Base-by-base conservation (phyloP, 2,113 vertebrate genomes). In the Sturnira hondurensis region DNA sequence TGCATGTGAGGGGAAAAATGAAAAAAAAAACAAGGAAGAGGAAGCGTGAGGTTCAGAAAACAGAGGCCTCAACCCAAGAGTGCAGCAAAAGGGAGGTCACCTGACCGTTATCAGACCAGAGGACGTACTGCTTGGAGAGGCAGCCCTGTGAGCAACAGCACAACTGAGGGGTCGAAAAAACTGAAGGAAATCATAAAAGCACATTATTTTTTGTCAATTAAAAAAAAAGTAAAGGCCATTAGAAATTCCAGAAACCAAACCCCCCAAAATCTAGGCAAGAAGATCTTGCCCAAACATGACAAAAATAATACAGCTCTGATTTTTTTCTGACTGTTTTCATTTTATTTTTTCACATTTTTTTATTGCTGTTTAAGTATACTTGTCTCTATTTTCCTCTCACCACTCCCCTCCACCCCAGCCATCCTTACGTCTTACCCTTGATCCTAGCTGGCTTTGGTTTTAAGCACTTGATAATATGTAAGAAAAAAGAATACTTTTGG, bases 401-500 rank as follows among this genome's bases (percentile, higher is more conserved):
- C 20, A 56, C 54, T 56, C 7, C 54, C 20, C 54, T 9, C 54
- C 54, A 56, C 7, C 54, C 54, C 54, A 56, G 54, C 54, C 54
- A 56, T 8, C 54, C 54, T 20, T 16, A 56, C 54, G 22, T 56
- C 54, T 20, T 9, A 56, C 54, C 54, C 54, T 54, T 54, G 52
- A 54, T 20, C 52, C 52, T 20, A 54, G 6, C 20, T 7, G 17
- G 52, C 19, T 56, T 22, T 56, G 54, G 54, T 56, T 56, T 87
- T 76, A 90, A 96, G 16, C 65, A 93, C 58, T 33, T 33, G 31
- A 73, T 70, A 68, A 85, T 56, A 14, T 38, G 7, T 43, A 50
- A 85, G 80, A 81, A 74, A 82, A 28, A 33, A 31, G 54, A 86
- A 94, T 88, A 31, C 58, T 54, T 89, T 86, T 82, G 82, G 22